Conservation (phyloP, 2,113 vertebrate species). For the Callocephalon fimbriatum region DNA sequence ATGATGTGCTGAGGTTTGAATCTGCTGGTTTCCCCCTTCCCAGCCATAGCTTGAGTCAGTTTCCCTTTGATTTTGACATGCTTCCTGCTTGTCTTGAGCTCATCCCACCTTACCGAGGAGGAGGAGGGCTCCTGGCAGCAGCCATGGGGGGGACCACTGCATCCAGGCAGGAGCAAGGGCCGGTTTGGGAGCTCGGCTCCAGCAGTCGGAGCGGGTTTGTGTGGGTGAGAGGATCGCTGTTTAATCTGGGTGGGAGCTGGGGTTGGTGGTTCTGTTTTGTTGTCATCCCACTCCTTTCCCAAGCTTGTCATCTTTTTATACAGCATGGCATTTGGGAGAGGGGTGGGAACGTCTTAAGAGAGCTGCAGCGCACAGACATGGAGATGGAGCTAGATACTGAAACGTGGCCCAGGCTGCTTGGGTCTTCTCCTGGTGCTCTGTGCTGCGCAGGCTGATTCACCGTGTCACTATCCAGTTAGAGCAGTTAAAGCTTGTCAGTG, state of each 20-base stretch:
- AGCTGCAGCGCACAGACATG: not conserved
- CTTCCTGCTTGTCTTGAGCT: not conserved
- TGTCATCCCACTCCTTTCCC: slow-evolving; percentile 62
- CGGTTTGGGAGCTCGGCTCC: not conserved
- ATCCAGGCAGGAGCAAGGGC: rapidly evolving
- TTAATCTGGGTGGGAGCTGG: not conserved
- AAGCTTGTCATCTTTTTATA: slow-evolving; percentile 6
- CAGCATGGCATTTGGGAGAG: not conserved
- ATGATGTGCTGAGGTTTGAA: not conserved
- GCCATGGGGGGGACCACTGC: rapidly evolving
- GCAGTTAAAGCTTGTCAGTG: not conserved
- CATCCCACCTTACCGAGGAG: not conserved
- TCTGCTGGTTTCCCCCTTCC: not conserved
- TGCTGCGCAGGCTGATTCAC: not conserved
- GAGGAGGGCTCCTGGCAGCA: not conserved
- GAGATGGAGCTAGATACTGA: not conserved
- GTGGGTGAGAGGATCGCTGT: slow-evolving; percentile 2
- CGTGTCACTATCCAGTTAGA: not conserved
- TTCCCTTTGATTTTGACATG: not conserved
- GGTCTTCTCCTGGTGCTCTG: not conserved
- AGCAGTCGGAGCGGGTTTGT: not conserved
- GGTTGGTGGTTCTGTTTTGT: not conserved
- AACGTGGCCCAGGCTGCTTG: not conserved
- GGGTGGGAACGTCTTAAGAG: not conserved
- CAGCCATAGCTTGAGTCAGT: not conserved